These are phyloP conservation scores for Tetragonula clypearis DNA, from an alignment of 1,140 invertebrate genomes.

Conservation along the genomic window DNA sequence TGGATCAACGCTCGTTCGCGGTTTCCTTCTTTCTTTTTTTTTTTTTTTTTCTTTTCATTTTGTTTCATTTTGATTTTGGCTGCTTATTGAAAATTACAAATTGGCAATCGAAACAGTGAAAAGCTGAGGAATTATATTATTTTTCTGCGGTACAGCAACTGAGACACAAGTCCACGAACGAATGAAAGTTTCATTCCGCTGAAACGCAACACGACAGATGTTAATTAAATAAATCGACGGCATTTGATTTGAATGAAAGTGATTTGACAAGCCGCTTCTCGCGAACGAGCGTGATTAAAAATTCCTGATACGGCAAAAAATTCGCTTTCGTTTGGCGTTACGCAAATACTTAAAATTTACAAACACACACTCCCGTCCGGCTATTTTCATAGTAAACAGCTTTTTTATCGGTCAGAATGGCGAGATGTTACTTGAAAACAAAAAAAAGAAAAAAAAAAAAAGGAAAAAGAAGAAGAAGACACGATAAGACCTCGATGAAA, in stretches of 20 bases:
- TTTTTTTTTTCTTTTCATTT: neutral
- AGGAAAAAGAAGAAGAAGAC: too few species aligned
- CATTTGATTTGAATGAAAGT: neutral
- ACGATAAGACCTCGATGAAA: neutral
- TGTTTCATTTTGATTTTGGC: too few species aligned
- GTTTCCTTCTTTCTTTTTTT: too few species aligned
- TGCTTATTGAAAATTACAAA: too few species aligned
- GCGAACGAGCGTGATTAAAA: neutral
- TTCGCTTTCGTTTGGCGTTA: neutral
- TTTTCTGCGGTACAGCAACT: too few species aligned
- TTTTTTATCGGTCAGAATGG: neutral
- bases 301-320: neutral
- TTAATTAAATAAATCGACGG: neutral
- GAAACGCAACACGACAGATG: neutral
- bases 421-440: neutral
- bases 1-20: too few species aligned
- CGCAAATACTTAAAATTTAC: neutral
- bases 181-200: too few species aligned
- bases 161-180: too few species aligned
- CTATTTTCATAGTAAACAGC: neutral
- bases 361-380: too few species aligned
- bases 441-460: too few species aligned
- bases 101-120: too few species aligned
- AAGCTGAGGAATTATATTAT: too few species aligned
- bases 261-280: neutral